Conservation (phyloP, 2,797 vertebrate species). For the Falco columbarius region DNA sequence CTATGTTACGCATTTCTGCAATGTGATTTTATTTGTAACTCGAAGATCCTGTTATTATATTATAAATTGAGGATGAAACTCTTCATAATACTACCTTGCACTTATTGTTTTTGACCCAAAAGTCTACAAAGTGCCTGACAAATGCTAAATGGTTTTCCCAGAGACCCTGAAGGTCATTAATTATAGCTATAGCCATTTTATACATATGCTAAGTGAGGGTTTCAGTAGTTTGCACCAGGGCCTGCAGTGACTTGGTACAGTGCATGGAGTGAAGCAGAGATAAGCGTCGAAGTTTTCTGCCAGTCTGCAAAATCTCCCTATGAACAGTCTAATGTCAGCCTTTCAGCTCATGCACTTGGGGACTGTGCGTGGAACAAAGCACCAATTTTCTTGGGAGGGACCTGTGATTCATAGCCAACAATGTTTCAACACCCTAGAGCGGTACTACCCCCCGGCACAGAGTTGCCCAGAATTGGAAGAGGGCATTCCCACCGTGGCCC, state of each 20-base stretch:
- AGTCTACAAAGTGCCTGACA: slow-evolving; percentile 24
- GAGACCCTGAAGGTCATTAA: slow-evolving; percentile 41
- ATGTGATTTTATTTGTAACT: not conserved
- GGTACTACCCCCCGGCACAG: not conserved
- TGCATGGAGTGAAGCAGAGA: not conserved
- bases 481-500: not conserved
- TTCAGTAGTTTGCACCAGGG: slow-evolving; percentile 6
- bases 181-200: slow-evolving; percentile 41
- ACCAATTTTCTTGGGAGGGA: not conserved
- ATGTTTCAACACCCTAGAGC: not conserved
- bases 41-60: not conserved
- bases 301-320: not conserved
- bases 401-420: not conserved
- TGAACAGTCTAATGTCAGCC: not conserved
- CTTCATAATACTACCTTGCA: slow-evolving; percentile 34
- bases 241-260: not conserved
- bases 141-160: slow-evolving; percentile 42
- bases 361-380: not conserved
- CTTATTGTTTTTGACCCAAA: slow-evolving; percentile 37
- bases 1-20: not conserved
- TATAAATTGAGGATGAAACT: slow-evolving; percentile 35
- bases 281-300: not conserved
- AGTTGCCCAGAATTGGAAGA: not conserved
- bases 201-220: slow-evolving; percentile 36
- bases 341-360: not conserved